These are phyloP conservation scores for Rugalucina vietnamica DNA, from an alignment of 2,888 invertebrate genomes.

Conservation along the genomic window DNA sequence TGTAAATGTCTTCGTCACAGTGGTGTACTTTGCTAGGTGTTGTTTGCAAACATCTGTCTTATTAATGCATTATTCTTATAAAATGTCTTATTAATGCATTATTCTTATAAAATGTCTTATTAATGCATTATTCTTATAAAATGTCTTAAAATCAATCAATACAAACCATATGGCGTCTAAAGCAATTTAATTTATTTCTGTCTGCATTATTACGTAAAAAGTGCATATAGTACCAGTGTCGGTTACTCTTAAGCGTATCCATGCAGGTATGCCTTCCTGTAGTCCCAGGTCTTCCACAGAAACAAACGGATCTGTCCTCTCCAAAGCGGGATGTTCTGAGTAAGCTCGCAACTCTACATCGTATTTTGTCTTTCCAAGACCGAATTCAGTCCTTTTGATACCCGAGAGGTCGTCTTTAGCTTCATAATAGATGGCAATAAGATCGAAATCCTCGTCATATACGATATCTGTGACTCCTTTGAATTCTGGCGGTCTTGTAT, in stretches of 20 bases:
- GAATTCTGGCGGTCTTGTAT: slow-evolving; percentile 70
- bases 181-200: no score
- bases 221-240: slow-evolving; percentile 66
- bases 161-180: no score
- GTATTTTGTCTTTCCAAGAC: slow-evolving; percentile 71
- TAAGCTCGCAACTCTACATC: slow-evolving; percentile 67
- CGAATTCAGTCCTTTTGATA: slow-evolving; percentile 69
- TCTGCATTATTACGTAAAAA: no score
- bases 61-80: no score
- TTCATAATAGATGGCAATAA: slow-evolving; percentile 69
- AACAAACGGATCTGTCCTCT: slow-evolving; percentile 62
- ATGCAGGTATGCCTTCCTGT: slow-evolving; percentile 70
- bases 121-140: no score
- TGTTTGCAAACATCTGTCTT: no score
- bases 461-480: slow-evolving; percentile 65
- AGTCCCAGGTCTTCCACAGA: slow-evolving; percentile 69
- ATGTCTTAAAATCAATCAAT: no score
- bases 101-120: background rate
- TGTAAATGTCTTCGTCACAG: no score
- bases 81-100: background rate
- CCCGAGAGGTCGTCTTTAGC: slow-evolving; percentile 64
- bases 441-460: slow-evolving; percentile 73
- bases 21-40: no score
- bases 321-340: slow-evolving; percentile 60
- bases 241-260: slow-evolving; percentile 71